Evolutionary conservation across 2,113 vertebrate species (phyloP).

Genomic region (Pleuronectes platessa): DNA sequence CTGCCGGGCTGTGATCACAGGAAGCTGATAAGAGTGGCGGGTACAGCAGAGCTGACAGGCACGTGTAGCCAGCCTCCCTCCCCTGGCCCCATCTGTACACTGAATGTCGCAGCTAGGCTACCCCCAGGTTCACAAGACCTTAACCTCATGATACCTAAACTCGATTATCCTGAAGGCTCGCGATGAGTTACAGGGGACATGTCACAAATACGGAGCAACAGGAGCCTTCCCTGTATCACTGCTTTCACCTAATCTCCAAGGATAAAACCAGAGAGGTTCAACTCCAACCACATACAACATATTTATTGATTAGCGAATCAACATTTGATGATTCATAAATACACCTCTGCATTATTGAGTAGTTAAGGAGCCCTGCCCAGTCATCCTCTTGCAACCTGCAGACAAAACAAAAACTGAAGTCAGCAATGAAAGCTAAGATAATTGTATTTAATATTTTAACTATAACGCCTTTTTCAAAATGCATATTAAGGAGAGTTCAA

Average conservation of each 20-base stretch:
- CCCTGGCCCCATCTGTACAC: slow-evolving; percentile 15
- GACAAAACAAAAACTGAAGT: neutral
- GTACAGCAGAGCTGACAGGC: slow-evolving; percentile 30
- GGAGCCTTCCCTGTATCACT: slow-evolving; percentile 26
- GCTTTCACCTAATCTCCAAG: neutral
- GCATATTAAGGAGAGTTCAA: neutral
- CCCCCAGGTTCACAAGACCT: slow-evolving; percentile 51
- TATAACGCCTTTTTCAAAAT: neutral
- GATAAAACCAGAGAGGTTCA: neutral
- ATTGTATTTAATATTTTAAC: neutral
- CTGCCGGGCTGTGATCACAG: slow-evolving; percentile 42
- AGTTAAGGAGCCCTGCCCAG: neutral
- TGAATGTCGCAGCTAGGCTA: slow-evolving; percentile 26
- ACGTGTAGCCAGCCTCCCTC: slow-evolving; percentile 30
- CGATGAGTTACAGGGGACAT: slow-evolving; percentile 30
- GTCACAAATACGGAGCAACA: slow-evolving; percentile 22
- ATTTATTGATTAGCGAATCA: neutral
- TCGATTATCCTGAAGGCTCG: slow-evolving; percentile 52
- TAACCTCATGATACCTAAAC: slow-evolving; percentile 67
- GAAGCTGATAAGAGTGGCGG: slow-evolving; percentile 65
- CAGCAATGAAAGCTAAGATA: neutral
- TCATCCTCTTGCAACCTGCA: neutral
- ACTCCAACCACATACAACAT: neutral
- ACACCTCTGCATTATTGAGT: neutral
- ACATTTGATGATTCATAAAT: neutral